Conservation (phyloP, 2,888 invertebrate genomes). For the Tyria jacobaeae region DNA sequence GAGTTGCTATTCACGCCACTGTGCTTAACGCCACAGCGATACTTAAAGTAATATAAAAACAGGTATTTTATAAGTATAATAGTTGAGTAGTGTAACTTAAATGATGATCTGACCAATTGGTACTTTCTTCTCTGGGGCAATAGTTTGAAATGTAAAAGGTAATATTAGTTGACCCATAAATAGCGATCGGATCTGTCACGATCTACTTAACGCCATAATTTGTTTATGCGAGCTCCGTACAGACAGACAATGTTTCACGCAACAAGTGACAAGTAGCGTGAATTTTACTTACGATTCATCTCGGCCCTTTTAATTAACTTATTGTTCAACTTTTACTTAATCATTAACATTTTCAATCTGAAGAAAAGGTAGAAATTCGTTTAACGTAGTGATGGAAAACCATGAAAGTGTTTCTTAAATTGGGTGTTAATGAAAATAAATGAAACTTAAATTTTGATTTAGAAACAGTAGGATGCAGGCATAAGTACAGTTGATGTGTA, state of each 20-base stretch:
- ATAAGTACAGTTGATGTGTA: neutral
- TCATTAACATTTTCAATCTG: slow-evolving; percentile 24
- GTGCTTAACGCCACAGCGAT: neutral
- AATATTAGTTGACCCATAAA: slow-evolving; percentile 77
- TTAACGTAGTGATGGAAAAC: slow-evolving; percentile 1
- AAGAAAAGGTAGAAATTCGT: slow-evolving; percentile 4
- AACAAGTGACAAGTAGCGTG: slow-evolving; percentile 58
- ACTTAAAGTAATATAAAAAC: neutral
- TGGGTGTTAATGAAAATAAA: neutral
- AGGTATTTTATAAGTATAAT: neutral
- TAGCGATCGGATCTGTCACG: slow-evolving; percentile 77
- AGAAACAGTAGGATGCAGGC: neutral
- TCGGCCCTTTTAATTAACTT: slow-evolving; percentile 51
- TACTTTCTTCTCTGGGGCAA: slow-evolving; percentile 59
- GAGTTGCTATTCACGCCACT: no score
- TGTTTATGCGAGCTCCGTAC: slow-evolving; percentile 48
- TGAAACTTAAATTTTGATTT: slow-evolving; percentile 5
- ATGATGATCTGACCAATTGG: neutral
- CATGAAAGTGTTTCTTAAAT: slow-evolving; percentile 6
- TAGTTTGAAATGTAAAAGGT: slow-evolving; percentile 50
- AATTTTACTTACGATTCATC: slow-evolving; percentile 47
- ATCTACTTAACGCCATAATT: slow-evolving; percentile 75
- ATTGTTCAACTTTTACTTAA: slow-evolving; percentile 46
- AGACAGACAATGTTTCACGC: slow-evolving; percentile 58
- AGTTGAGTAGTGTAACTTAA: neutral